Conservation (phyloP, 2,888 invertebrate genomes). For the Bombyx huttoni region DNA sequence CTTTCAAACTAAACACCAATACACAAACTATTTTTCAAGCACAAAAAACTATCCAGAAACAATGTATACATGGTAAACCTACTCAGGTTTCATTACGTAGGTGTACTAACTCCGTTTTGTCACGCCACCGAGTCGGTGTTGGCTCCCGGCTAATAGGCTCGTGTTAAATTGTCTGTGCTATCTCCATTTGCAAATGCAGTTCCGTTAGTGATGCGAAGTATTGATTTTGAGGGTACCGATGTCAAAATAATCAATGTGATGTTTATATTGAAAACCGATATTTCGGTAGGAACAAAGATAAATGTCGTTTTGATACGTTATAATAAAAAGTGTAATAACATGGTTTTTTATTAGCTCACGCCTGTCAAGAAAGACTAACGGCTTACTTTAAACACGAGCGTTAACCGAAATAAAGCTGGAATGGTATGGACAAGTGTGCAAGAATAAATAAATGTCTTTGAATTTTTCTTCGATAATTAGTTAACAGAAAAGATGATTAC, state of each 20-base stretch:
- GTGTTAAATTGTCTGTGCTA: constrained; percentile 56
- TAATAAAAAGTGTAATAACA: too few relatives aligned
- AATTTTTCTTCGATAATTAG: too few relatives aligned
- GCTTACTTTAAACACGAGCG: too few relatives aligned
- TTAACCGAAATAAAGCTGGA: too few relatives aligned
- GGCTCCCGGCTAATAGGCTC: constrained; percentile 27
- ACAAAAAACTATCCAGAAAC: neutral
- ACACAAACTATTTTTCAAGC: neutral
- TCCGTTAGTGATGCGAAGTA: constrained; percentile 18
- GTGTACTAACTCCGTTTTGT: constrained; percentile 43
- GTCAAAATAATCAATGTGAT: neutral
- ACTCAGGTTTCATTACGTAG: constrained; percentile 17
- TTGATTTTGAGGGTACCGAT: neutral
- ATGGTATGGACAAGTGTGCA: too few relatives aligned
- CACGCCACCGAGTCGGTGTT: constrained; percentile 43
- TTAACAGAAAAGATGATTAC: too few relatives aligned
- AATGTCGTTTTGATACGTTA: too few relatives aligned
- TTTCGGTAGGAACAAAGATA: too few relatives aligned
- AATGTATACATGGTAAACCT: constrained; percentile 6
- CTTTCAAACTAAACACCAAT: neutral
- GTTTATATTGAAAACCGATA: neutral
- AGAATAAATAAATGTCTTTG: too few relatives aligned
- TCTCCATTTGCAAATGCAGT: constrained; percentile 40
- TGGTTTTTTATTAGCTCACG: too few relatives aligned
- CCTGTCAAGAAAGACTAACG: too few relatives aligned